Evolutionary conservation across 2,797 vertebrate species (phyloP).

Genomic region (Microhierax caerulescens): DNA sequence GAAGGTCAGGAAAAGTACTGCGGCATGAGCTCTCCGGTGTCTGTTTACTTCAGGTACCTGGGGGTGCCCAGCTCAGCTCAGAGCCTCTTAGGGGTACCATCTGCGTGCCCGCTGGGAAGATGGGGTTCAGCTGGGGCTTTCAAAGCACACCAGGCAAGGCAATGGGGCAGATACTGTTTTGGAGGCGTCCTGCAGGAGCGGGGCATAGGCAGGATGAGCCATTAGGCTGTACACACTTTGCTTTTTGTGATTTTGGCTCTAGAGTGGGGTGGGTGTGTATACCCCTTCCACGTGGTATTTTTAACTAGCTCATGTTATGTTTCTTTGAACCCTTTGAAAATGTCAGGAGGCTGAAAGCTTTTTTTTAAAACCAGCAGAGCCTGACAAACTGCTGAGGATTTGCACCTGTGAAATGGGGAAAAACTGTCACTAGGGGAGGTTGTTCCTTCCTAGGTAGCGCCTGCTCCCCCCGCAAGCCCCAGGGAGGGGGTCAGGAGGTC

Average conservation of each 20-base stretch:
- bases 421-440: background rate
- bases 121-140: background rate
- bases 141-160: background rate
- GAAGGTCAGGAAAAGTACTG: background rate
- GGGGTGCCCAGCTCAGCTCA: background rate
- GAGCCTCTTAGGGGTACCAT: background rate
- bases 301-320: background rate
- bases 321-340: background rate
- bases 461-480: background rate
- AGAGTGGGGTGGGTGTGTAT: background rate
- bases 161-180: background rate
- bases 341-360: background rate
- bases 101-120: background rate
- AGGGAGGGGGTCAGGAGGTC: background rate
- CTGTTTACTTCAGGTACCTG: background rate
- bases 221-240: background rate
- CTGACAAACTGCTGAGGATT: background rate
- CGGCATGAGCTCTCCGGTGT: rapidly evolving
- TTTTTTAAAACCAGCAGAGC: background rate
- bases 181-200: background rate
- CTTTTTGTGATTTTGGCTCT: background rate
- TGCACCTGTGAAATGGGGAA: background rate
- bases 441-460: background rate
- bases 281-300: background rate
- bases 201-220: background rate